These are phyloP conservation scores for Tetramorium alpestre DNA, from an alignment of 1,140 invertebrate genomes.

Conservation along the genomic window DNA sequence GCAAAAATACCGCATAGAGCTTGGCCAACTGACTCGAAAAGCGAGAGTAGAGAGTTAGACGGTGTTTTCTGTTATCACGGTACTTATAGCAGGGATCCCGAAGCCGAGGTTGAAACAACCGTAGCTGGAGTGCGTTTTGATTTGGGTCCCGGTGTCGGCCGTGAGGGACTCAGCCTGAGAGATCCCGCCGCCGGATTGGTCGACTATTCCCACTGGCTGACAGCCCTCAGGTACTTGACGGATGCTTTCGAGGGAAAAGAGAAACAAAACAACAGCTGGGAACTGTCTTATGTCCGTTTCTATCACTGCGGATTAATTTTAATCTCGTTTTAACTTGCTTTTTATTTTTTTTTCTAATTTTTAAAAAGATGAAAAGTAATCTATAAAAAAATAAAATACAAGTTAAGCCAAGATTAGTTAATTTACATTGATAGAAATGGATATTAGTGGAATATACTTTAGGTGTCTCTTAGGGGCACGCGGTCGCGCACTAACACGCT, in stretches of 20 bases:
- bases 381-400: too few relatives aligned
- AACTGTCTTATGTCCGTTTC: conserved; percentile 11
- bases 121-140: conserved; percentile 85
- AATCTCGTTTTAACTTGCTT: too few relatives aligned
- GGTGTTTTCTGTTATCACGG: conserved; percentile 78
- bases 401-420: too few relatives aligned
- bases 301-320: too few relatives aligned
- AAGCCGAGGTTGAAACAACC: conserved; percentile 84
- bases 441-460: conserved; percentile 60
- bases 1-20: conserved; percentile 21
- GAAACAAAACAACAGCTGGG: conserved; percentile 43
- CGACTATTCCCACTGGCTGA: conserved; percentile 86
- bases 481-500: conserved; percentile 82
- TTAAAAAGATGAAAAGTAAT: too few relatives aligned
- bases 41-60: conserved; percentile 63
- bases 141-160: conserved; percentile 85
- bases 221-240: conserved; percentile 84
- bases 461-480: conserved; percentile 70
- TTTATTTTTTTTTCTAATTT: too few relatives aligned
- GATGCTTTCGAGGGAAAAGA: conserved; percentile 79
- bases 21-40: conserved; percentile 40
- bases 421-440: too few relatives aligned
- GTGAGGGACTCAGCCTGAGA: conserved; percentile 85
- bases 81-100: conserved; percentile 83
- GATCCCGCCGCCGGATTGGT: conserved; percentile 85